These are phyloP conservation scores for Globia sparganii DNA, from an alignment of 2,888 invertebrate genomes.

Conservation along the genomic window DNA sequence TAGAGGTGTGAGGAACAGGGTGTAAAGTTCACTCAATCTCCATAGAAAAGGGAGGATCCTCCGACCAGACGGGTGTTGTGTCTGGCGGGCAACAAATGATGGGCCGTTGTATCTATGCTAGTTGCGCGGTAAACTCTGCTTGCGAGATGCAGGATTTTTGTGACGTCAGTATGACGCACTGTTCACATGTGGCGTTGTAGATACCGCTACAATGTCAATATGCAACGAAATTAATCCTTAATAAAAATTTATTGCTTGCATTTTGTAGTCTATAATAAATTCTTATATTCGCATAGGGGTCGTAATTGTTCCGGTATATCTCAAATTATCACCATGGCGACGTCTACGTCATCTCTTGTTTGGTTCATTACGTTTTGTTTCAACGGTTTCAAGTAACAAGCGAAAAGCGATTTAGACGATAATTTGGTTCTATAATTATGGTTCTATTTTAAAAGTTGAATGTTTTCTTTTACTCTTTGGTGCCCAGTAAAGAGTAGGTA, in stretches of 20 bases:
- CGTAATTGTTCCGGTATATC: constrained; percentile 40
- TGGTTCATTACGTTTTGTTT: constrained; percentile 85
- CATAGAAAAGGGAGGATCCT: too few relatives aligned
- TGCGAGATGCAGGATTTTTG: too few relatives aligned
- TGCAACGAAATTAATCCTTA: background rate
- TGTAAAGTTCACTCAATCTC: too few relatives aligned
- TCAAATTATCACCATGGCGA: constrained; percentile 80
- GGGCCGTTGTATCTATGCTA: too few relatives aligned
- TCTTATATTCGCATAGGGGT: background rate
- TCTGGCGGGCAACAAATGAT: too few relatives aligned
- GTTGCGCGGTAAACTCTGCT: too few relatives aligned
- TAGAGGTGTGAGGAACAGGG: too few relatives aligned
- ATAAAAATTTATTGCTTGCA: background rate
- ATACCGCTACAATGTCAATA: too few relatives aligned
- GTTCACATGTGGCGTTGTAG: too few relatives aligned
- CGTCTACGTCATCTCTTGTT: constrained; percentile 79
- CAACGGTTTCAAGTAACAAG: constrained; percentile 61
- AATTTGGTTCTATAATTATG: too few relatives aligned
- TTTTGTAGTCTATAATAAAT: background rate
- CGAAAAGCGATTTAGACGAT: constrained; percentile 26
- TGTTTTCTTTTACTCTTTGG: background rate
- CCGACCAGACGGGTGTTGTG: too few relatives aligned
- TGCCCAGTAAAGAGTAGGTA: background rate
- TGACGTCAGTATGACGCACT: too few relatives aligned
- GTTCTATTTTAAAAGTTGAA: background rate